Percentiles rank a stretch among this genome's conserved stretches.
These are phyloP conservation scores for Nymphalis polychloros DNA, from an alignment of 2,888 invertebrate species.

Conservation along the genomic window DNA sequence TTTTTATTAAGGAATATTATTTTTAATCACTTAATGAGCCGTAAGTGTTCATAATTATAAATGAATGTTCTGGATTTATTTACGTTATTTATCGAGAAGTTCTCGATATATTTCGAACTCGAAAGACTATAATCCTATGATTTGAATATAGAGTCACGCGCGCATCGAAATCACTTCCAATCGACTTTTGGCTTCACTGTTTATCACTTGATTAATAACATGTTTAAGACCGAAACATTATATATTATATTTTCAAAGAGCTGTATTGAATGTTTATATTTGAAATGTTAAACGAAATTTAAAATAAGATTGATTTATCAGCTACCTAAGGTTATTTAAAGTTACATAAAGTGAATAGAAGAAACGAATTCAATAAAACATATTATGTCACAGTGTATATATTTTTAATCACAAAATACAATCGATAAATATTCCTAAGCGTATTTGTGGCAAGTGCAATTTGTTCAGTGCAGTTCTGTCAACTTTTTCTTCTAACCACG, in stretches of 20 bases:
- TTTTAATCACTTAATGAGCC: not conserved
- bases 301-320: not conserved
- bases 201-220: no score
- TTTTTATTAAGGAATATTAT: not conserved
- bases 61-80: not conserved
- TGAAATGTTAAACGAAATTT: no score
- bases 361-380: not conserved
- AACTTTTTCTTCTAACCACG: constrained; percentile 82
- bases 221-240: no score
- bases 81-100: no score
- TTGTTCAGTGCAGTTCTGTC: not conserved
- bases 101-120: no score
- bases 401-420: not conserved
- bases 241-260: no score
- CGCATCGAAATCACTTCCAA: no score
- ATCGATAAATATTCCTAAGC: not conserved
- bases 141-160: no score
- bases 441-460: not conserved
- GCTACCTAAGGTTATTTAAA: not conserved
- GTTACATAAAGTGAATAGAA: not conserved
- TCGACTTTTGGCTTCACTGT: no score
- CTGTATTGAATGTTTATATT: no score
- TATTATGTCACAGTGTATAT: not conserved
- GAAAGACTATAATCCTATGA: no score
- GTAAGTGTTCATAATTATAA: not conserved